phyloP scores from a whole-genome alignment of 64 coral and sea anemone genomes.

The Montipora efflorescens region DNA sequence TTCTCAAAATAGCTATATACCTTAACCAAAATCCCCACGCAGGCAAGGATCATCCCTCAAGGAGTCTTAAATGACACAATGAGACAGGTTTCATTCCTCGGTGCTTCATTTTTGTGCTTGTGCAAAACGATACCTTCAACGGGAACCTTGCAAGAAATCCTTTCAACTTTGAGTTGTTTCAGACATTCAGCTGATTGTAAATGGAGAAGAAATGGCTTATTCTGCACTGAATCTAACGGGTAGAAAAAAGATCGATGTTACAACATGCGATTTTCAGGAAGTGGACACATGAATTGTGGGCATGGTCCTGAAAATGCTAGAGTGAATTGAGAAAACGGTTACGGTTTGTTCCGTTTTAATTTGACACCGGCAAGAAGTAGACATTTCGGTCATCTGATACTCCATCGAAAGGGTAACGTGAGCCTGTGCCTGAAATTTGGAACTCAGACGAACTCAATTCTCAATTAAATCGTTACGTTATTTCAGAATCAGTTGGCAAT shows the following conservation, averaged over 20 bases:
- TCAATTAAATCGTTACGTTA: constrained; percentile 33
- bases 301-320: not conserved
- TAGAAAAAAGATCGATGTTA: not conserved
- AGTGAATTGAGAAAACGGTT: constrained; percentile 1
- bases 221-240: not conserved
- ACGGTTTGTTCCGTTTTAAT: not conserved
- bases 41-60: too few relatives aligned
- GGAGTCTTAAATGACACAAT: not conserved
- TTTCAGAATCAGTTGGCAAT: constrained; percentile 31
- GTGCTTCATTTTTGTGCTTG: constrained; percentile 15
- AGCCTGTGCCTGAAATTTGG: constrained; percentile 8
- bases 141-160: constrained; percentile 24
- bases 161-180: constrained; percentile 35
- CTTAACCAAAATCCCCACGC: too few relatives aligned
- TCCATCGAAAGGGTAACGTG: not conserved
- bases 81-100: constrained; percentile 21
- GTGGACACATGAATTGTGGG: constrained; percentile 37
- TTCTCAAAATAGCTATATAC: too few relatives aligned
- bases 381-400: not conserved
- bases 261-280: constrained; percentile 28
- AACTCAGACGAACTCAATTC: not conserved
- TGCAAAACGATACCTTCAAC: constrained; percentile 5
- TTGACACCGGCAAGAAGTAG: not conserved
- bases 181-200: not conserved
- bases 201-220: not conserved